Evolutionary conservation across 2,888 invertebrate genomes (phyloP).

Genomic region (Hypolimnas misippus): DNA sequence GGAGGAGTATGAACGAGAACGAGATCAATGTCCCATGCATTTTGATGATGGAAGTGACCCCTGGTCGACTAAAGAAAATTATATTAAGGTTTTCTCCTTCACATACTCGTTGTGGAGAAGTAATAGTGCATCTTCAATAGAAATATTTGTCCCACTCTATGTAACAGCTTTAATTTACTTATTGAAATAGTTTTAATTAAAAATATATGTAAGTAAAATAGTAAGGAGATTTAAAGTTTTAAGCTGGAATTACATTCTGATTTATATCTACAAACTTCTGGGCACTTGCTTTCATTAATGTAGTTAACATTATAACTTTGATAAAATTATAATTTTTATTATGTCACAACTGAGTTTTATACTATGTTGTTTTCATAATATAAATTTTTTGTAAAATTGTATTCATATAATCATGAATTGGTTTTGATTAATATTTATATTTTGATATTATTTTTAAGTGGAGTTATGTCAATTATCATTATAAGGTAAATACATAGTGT

Average conservation of each 20-base stretch:
- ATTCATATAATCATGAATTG: too few species aligned
- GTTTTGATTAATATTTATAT: too few species aligned
- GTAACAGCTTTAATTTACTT: constrained; percentile 42
- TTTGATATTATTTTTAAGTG: too few species aligned
- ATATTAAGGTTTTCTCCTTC: constrained; percentile 87
- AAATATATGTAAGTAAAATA: not conserved
- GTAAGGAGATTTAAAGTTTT: not conserved
- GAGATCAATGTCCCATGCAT: constrained; percentile 98
- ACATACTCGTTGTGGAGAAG: constrained; percentile 69
- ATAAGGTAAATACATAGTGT: too few species aligned
- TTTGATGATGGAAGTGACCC: constrained; percentile 97
- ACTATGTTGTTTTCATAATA: too few species aligned
- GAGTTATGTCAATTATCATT: too few species aligned
- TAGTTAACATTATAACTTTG: too few species aligned
- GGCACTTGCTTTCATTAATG: too few species aligned
- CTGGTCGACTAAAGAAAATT: constrained; percentile 89
- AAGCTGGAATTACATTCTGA: not conserved
- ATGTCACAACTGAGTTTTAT: too few species aligned
- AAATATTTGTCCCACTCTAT: constrained; percentile 51
- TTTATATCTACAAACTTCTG: too few species aligned
- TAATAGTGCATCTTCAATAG: constrained; percentile 51
- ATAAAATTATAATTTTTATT: too few species aligned
- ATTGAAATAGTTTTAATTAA: constrained; percentile 1
- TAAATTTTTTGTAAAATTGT: too few species aligned
- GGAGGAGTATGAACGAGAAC: constrained; percentile 95